A percentile compares a stretch with the other conserved stretches of the same genome.
These are phyloP conservation scores for Xiphorhynchus erythropygius DNA, from an alignment of 2,797 vertebrate genomes.

Conservation along the genomic window DNA sequence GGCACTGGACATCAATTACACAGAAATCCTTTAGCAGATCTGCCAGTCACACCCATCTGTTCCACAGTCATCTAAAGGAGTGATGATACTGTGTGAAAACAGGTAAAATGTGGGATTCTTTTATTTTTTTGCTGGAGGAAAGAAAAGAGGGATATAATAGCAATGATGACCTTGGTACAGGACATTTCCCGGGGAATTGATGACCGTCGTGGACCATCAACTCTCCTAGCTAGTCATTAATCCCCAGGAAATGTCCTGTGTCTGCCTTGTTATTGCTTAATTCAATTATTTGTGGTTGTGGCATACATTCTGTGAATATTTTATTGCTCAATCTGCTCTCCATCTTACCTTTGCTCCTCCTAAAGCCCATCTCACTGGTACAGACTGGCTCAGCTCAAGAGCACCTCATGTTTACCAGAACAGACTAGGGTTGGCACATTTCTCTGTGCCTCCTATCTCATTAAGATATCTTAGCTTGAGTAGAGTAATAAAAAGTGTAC, in stretches of 20 bases:
- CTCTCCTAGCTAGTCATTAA: constrained; percentile 36
- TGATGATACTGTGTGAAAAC: not conserved
- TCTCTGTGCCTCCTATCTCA: not conserved
- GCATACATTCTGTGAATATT: constrained; percentile 62
- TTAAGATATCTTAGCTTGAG: not conserved
- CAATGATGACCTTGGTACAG: constrained; percentile 48
- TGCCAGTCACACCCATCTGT: not conserved
- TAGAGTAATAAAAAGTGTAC: not conserved
- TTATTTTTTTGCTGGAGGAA: not conserved
- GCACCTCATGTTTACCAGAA: not conserved
- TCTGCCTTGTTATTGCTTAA: constrained; percentile 51
- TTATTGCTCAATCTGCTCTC: constrained; percentile 53
- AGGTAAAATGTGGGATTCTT: constrained; percentile 25
- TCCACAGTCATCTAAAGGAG: not conserved
- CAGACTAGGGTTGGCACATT: not conserved
- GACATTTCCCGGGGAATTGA: constrained; percentile 50
- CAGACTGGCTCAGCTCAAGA: not conserved
- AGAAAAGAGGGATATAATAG: not conserved
- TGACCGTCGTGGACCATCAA: constrained; percentile 28
- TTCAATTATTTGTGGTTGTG: constrained; percentile 65
- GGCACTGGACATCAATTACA: not conserved
- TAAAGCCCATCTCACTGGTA: not conserved
- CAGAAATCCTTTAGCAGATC: not conserved
- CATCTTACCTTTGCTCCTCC: constrained; percentile 4
- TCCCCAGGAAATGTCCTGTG: constrained; percentile 45